These are phyloP conservation scores for Zoanthus gigantus DNA, from an alignment of 92 coral and sea anemone species.

Conservation along the genomic window DNA sequence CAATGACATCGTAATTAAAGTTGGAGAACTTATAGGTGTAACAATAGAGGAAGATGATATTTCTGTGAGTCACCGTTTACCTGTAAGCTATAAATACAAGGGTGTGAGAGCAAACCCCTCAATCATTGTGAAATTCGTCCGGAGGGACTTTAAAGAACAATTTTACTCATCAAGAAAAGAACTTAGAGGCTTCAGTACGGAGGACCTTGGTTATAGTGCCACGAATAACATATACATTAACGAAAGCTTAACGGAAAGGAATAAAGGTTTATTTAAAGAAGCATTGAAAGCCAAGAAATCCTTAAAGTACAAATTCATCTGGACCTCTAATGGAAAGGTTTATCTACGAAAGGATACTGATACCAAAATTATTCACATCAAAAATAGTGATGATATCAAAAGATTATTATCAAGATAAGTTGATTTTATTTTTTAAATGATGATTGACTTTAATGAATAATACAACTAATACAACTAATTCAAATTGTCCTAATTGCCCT, in stretches of 20 bases:
- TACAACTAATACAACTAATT: conserved; percentile 6
- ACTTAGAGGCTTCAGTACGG: neutral
- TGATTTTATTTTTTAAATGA: neutral
- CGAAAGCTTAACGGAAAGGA: neutral
- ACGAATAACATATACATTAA: neutral
- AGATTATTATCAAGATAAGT: neutral
- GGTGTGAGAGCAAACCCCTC: conserved; percentile 6
- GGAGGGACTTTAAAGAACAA: neutral
- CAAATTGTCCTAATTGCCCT: neutral
- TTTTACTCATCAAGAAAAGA: neutral
- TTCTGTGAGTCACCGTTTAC: neutral
- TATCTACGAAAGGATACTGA: conserved; percentile 1
- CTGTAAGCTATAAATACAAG: conserved; percentile 1
- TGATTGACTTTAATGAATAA: neutral
- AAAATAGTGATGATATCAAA: neutral
- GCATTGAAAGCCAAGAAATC: conserved; percentile 1
- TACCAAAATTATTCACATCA: conserved; percentile 5
- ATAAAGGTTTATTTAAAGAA: conserved; percentile 1
- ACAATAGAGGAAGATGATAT: conserved; percentile 4
- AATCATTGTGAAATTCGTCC: neutral
- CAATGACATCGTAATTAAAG: neutral
- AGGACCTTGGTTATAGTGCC: conserved; percentile 6
- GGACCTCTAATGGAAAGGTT: neutral
- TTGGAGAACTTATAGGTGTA: conserved; percentile 4
- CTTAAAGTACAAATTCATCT: neutral